These are phyloP conservation scores for Leptinotarsa rubiginosa DNA, from an alignment of 2,888 invertebrate genomes.

Conservation along the genomic window DNA sequence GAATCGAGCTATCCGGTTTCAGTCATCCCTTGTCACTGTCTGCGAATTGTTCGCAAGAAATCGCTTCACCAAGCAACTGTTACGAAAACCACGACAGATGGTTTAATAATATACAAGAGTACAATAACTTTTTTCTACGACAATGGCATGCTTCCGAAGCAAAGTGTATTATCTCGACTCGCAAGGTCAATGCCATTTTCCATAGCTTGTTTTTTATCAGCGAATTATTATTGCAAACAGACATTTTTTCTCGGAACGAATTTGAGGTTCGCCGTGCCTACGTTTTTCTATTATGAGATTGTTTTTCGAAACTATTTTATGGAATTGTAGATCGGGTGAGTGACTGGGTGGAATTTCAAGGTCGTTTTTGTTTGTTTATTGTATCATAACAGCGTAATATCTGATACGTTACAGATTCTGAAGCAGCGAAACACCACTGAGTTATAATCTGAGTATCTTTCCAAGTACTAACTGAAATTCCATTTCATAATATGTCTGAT, in stretches of 20 bases:
- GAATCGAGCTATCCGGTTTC: not conserved
- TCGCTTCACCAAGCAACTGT: slow-evolving; percentile 4
- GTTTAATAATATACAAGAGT: slow-evolving; percentile 13
- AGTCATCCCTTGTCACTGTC: not conserved
- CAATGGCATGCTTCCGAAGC: slow-evolving; percentile 6
- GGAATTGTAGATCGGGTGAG: slow-evolving; percentile 1
- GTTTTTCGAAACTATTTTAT: not conserved
- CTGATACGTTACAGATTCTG: too few relatives aligned
- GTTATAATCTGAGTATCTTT: too few relatives aligned
- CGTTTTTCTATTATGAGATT: slow-evolving; percentile 4
- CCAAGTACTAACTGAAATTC: too few relatives aligned
- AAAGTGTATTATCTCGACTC: slow-evolving; percentile 15
- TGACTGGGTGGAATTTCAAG: slow-evolving; percentile 2
- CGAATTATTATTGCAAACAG: slow-evolving; percentile 27
- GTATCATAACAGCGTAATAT: not conserved
- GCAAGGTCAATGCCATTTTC: slow-evolving; percentile 30
- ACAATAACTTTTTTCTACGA: slow-evolving; percentile 9
- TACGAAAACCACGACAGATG: slow-evolving; percentile 20
- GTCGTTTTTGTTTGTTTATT: not conserved
- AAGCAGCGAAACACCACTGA: too few relatives aligned
- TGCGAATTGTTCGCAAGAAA: not conserved
- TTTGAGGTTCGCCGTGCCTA: not conserved
- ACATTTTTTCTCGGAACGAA: slow-evolving; percentile 6
- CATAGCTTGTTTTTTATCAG: slow-evolving; percentile 30
- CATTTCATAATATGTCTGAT: too few relatives aligned